Evolutionary conservation across 2,888 invertebrate species (phyloP).

Genomic region (Prionchulus punctatus): DNA sequence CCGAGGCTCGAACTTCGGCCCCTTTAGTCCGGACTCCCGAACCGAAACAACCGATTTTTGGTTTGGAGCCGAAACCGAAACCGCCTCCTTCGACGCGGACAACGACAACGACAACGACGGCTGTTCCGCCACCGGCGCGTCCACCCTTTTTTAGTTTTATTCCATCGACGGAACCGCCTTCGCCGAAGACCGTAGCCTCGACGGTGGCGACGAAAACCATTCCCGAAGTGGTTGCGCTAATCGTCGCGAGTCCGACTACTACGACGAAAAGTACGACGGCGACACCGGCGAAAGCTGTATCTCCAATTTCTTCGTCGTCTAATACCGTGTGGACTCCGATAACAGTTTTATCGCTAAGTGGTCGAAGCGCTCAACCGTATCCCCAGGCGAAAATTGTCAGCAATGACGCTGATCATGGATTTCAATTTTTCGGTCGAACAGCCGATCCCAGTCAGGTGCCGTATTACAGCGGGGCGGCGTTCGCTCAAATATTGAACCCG

Average conservation of each 20-base stretch:
- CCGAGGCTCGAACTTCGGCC: neutral
- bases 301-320: neutral
- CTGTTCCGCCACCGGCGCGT: neutral
- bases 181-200: too few species aligned
- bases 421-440: neutral
- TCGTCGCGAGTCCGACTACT: too few species aligned
- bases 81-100: neutral
- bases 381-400: neutral
- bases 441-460: neutral
- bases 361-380: neutral
- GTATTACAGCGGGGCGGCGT: conserved; percentile 1
- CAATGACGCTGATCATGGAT: neutral
- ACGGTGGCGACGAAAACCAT: too few species aligned
- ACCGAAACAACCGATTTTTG: neutral
- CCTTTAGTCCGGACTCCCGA: neutral
- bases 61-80: neutral
- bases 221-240: too few species aligned
- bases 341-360: neutral
- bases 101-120: neutral
- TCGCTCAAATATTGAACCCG: neutral
- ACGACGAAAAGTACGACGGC: too few species aligned
- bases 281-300: too few species aligned
- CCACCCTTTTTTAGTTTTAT: neutral
- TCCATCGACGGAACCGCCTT: too few species aligned
- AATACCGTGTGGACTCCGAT: conserved; percentile 1